Percentiles rank a stretch among this genome's conserved stretches.
phyloP scores from a whole-genome alignment of 2,888 invertebrate species.

The Aporophyla nigra region DNA sequence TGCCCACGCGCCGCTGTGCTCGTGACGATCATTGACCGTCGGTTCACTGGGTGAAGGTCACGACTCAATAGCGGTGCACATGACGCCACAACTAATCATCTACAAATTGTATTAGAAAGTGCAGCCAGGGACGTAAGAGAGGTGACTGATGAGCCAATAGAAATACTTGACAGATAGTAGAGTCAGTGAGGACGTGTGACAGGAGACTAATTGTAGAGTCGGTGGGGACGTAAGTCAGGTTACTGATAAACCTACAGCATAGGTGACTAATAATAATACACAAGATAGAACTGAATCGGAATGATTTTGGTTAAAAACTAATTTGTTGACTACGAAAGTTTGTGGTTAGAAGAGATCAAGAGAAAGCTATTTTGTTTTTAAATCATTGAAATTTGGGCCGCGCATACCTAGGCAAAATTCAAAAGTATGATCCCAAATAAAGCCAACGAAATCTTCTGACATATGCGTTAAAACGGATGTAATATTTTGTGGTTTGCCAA shows the following conservation, averaged over 20 bases:
- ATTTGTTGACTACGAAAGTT: conserved; percentile 15
- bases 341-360: conserved; percentile 23
- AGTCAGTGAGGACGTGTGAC: not conserved
- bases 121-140: conserved; percentile 11
- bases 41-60: conserved; percentile 58
- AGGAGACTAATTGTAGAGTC: not conserved
- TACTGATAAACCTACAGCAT: not conserved
- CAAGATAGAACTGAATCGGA: conserved; percentile 3
- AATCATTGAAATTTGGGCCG: conserved; percentile 20
- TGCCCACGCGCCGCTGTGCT: conserved; percentile 1
- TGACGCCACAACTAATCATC: conserved; percentile 53
- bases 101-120: conserved; percentile 47
- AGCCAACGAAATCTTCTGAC: not conserved
- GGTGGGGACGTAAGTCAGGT: not conserved
- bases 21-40: conserved; percentile 50
- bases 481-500: not conserved
- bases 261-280: not conserved
- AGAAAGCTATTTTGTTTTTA: conserved; percentile 39
- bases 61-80: conserved; percentile 33
- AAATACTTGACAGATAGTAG: not conserved
- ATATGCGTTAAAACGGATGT: not conserved
- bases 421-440: not conserved
- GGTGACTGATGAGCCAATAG: conserved; percentile 17
- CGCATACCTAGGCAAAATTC: not conserved
- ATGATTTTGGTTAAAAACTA: conserved; percentile 5